These are phyloP conservation scores for Amblyjoppa fuscipennis DNA, from an alignment of 2,888 invertebrate species.

Conservation along the genomic window DNA sequence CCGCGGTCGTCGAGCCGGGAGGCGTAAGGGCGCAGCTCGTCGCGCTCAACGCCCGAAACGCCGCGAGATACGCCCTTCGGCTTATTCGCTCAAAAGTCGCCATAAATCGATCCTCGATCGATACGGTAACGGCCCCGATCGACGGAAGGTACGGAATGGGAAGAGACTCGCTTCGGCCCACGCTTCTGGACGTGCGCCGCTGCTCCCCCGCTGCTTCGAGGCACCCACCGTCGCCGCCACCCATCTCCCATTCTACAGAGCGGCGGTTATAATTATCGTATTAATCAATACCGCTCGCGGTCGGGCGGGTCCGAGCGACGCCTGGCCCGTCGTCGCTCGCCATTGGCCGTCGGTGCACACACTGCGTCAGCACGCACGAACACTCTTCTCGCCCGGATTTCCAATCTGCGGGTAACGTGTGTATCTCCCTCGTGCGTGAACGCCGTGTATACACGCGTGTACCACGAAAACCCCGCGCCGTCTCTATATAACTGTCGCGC, in stretches of 20 bases:
- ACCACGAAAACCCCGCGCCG: not conserved
- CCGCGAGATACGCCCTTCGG: not conserved
- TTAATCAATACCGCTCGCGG: slow-evolving; percentile 63
- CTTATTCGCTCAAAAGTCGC: not conserved
- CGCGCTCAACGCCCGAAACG: not conserved
- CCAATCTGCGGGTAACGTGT: slow-evolving; percentile 25
- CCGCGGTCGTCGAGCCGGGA: not conserved
- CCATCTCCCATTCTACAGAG: slow-evolving; percentile 27
- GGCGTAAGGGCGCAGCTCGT: not conserved
- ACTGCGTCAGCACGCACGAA: slow-evolving; percentile 4
- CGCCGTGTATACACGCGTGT: not conserved
- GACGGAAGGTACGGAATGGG: slow-evolving; percentile 7
- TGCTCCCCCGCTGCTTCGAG: not conserved
- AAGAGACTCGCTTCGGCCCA: slow-evolving; percentile 14
- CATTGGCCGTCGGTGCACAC: slow-evolving; percentile 44
- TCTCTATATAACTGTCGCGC: slow-evolving; percentile 19
- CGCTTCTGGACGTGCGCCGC: slow-evolving; percentile 17
- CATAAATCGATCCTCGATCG: slow-evolving; percentile 23
- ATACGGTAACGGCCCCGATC: slow-evolving; percentile 36
- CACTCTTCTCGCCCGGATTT: not conserved
- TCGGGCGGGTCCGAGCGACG: slow-evolving; percentile 42
- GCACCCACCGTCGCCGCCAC: not conserved
- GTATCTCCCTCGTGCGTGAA: slow-evolving; percentile 7
- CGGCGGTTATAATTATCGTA: slow-evolving; percentile 64
- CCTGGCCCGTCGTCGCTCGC: slow-evolving; percentile 38